phyloP scores from a whole-genome alignment of 2,113 vertebrate species.

The Shinisaurus crocodilurus region DNA sequence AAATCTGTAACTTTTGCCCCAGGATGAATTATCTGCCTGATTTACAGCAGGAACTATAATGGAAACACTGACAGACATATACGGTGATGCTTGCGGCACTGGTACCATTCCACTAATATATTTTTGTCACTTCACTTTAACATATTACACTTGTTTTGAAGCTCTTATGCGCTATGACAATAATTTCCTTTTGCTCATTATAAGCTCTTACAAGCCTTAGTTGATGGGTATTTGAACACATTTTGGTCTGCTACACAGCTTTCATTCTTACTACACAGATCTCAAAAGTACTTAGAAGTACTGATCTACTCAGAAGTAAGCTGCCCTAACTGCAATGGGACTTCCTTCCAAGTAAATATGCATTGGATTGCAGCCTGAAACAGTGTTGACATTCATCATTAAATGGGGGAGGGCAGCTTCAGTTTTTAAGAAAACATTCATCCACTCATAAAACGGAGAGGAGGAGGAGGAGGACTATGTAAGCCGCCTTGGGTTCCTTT shows the following conservation, averaged over 20 bases:
- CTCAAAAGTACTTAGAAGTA: background rate
- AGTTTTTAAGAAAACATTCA: background rate
- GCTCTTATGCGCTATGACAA: background rate
- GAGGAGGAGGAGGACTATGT: too few relatives aligned
- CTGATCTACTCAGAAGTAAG: background rate
- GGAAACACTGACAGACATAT: slow-evolving; percentile 15
- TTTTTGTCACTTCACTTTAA: slow-evolving; percentile 21
- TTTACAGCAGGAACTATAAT: background rate
- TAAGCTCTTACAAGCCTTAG: background rate
- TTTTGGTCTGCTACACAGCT: background rate
- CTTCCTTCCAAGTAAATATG: background rate
- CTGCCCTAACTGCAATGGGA: background rate
- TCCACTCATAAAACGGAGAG: too few relatives aligned
- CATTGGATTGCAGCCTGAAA: background rate
- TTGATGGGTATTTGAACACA: background rate
- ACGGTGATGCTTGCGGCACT: background rate
- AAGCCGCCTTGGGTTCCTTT: too few relatives aligned
- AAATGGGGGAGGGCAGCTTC: background rate
- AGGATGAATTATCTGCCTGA: slow-evolving; percentile 29
- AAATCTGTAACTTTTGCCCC: slow-evolving; percentile 11
- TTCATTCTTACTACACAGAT: background rate
- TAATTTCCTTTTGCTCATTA: slow-evolving; percentile 12
- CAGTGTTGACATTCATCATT: background rate
- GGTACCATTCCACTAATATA: background rate
- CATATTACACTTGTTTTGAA: slow-evolving; percentile 11